Conservation (phyloP, 2,888 invertebrate genomes). For the Bimastos eiseni region DNA sequence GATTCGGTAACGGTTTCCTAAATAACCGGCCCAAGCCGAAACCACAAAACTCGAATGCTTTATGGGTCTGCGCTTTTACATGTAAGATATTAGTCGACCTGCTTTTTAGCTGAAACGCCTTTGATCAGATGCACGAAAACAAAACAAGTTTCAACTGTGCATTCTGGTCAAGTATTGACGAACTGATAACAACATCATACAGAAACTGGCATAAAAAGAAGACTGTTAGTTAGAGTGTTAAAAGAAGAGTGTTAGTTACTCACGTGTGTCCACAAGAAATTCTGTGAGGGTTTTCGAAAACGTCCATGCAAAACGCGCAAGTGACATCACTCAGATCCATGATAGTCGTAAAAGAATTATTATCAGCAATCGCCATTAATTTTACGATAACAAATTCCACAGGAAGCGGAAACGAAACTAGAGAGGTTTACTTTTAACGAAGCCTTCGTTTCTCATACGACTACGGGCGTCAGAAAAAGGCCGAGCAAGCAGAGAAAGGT, state of each 20-base stretch:
- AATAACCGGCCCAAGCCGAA: too few relatives aligned
- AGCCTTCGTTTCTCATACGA: not conserved
- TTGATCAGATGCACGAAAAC: not conserved
- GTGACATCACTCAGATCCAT: conserved; percentile 7
- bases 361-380: not conserved
- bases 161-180: not conserved
- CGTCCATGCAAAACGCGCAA: conserved; percentile 40
- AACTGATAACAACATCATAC: not conserved
- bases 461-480: not conserved
- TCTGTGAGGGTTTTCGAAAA: conserved; percentile 39
- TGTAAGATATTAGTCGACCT: too few relatives aligned
- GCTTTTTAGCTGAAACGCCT: not conserved
- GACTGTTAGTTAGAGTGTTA: too few relatives aligned
- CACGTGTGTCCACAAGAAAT: conserved; percentile 40
- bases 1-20: too few relatives aligned
- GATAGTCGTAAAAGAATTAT: not conserved
- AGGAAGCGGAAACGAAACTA: conserved; percentile 13
- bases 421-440: not conserved
- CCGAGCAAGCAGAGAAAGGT: not conserved
- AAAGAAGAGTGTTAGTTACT: conserved; percentile 17
- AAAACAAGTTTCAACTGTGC: conserved; percentile 3
- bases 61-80: not conserved
- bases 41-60: too few relatives aligned
- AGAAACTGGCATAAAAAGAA: not conserved
- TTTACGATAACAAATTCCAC: conserved; percentile 13